Evolutionary conservation across 2,797 vertebrate species (phyloP).

Genomic region (Heteromormyrus szaboi): DNA sequence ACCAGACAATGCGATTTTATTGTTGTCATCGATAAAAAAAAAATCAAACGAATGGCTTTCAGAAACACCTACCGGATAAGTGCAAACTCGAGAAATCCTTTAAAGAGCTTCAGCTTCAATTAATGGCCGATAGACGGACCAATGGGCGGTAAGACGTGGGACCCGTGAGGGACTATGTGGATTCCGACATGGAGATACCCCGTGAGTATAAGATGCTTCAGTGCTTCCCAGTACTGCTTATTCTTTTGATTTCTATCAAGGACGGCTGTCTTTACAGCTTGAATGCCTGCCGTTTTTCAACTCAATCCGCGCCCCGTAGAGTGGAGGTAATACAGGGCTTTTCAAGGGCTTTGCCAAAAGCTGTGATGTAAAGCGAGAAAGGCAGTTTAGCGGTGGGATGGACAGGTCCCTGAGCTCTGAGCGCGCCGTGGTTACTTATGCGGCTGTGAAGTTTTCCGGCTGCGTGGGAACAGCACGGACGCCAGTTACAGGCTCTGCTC

Average conservation of each 20-base stretch:
- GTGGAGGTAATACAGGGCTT: conserved; percentile 50
- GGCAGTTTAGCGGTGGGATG: conserved; percentile 25
- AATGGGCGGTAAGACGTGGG: conserved; percentile 58
- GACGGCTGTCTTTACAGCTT: background rate
- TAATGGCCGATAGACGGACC: conserved; percentile 64
- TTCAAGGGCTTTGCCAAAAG: conserved; percentile 48
- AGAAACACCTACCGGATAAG: conserved; percentile 73
- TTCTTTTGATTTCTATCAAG: background rate
- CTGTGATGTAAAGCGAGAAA: conserved; percentile 50
- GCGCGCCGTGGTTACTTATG: conserved; percentile 5
- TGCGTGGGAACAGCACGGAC: background rate
- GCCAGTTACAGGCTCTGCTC: background rate
- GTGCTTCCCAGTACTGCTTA: background rate
- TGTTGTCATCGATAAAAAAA: conserved; percentile 59
- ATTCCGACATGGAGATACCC: conserved; percentile 63
- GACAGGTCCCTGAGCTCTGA: background rate
- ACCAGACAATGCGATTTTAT: conserved; percentile 59
- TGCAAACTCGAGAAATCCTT: conserved; percentile 57
- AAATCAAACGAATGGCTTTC: conserved; percentile 52
- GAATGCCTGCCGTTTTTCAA: conserved; percentile 23
- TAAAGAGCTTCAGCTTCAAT: conserved; percentile 69
- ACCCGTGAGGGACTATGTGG: conserved; percentile 55
- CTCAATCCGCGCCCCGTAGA: conserved; percentile 34
- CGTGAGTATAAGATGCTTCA: conserved; percentile 58
- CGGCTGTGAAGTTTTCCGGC: conserved; percentile 7